phyloP scores from a whole-genome alignment of 2,797 vertebrate species.

The Onychomys leucogaster region DNA sequence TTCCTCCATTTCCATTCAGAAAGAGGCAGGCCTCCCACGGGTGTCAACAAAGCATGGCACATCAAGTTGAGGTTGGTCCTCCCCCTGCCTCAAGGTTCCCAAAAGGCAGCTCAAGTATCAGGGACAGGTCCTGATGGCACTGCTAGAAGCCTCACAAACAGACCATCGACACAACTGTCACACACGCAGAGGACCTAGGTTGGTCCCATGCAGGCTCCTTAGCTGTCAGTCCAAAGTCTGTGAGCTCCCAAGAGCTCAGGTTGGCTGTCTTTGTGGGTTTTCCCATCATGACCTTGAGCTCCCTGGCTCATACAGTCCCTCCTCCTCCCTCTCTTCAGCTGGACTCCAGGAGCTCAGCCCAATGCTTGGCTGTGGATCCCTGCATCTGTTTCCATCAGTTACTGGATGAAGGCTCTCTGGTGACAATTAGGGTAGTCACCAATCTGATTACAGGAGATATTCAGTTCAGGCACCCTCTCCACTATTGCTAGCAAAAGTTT shows the following conservation, averaged over 20 bases:
- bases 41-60: neutral
- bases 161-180: neutral
- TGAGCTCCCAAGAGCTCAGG: neutral
- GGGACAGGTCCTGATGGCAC: neutral
- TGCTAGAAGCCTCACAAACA: neutral
- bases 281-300: neutral
- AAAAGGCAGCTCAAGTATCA: neutral
- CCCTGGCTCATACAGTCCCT: neutral
- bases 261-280: neutral
- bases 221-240: neutral
- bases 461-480: neutral
- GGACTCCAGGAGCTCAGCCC: neutral
- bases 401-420: neutral
- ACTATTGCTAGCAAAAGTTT: neutral
- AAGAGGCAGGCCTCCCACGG: neutral
- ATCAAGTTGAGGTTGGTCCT: neutral
- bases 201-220: neutral
- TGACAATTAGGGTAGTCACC: neutral
- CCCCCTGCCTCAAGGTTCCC: neutral
- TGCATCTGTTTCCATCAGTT: neutral
- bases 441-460: neutral
- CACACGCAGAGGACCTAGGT: neutral
- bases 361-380: neutral
- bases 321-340: neutral
- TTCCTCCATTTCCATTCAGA: neutral